Evolutionary conservation across 2,113 vertebrate species (phyloP).

Genomic region (Paradisaea rubra): DNA sequence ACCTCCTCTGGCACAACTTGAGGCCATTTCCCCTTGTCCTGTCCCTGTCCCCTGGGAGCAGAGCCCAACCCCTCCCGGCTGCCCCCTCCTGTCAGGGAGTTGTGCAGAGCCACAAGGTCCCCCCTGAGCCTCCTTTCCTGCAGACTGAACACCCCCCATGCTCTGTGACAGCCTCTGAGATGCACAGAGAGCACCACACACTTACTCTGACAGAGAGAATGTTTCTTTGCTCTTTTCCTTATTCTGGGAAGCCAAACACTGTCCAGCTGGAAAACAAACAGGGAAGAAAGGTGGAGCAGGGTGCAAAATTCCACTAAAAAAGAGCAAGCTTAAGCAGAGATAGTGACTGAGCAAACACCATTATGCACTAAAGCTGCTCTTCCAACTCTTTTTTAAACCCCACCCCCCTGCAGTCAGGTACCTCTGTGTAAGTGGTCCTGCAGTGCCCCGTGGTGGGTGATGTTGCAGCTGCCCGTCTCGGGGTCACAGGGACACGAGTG

Average conservation of each 20-base stretch:
- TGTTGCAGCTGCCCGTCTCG: slow-evolving; percentile 80
- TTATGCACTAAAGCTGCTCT: background rate
- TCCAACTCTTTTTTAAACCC: rapidly evolving
- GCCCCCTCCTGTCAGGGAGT: background rate
- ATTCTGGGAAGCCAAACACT: slow-evolving; percentile 69
- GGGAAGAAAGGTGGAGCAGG: background rate
- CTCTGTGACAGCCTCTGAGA: background rate
- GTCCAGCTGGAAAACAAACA: slow-evolving; percentile 70
- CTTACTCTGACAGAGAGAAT: slow-evolving; percentile 77
- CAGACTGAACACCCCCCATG: rapidly evolving
- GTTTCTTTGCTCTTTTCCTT: slow-evolving; percentile 25
- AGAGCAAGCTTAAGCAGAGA: background rate
- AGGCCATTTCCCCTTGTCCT: rapidly evolving
- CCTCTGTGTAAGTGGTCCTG: slow-evolving; percentile 74
- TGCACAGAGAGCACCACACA: background rate
- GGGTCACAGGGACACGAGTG: slow-evolving; percentile 80
- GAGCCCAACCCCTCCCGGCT: rapidly evolving
- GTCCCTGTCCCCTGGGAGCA: background rate
- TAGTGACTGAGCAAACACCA: background rate
- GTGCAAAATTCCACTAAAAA: background rate
- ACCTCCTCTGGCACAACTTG: rapidly evolving
- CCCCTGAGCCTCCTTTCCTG: background rate
- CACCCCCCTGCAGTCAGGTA: background rate
- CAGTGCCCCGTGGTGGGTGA: background rate
- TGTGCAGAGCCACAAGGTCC: background rate